These are phyloP conservation scores for Tolypeutes matacus DNA, from an alignment of 2,797 vertebrate species.

Conservation along the genomic window DNA sequence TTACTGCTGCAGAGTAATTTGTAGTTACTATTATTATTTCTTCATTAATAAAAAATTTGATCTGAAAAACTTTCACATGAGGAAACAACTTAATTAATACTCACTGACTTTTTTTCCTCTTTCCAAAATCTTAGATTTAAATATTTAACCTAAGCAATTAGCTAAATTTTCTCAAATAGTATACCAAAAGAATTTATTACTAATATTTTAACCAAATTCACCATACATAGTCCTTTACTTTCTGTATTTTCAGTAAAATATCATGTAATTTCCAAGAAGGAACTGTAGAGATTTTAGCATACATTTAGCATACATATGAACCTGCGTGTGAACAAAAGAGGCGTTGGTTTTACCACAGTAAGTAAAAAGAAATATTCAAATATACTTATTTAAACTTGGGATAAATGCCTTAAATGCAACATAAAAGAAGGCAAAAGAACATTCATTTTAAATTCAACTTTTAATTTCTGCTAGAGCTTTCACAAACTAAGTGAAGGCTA, in stretches of 20 bases:
- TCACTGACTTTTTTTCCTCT: constrained; percentile 25
- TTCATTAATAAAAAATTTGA: constrained; percentile 31
- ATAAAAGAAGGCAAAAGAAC: constrained; percentile 40
- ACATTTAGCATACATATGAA: constrained; percentile 45
- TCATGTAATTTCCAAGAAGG: constrained; percentile 10
- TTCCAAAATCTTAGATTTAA: constrained; percentile 6
- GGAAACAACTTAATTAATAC: constrained; percentile 40
- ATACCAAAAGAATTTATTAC: constrained; percentile 17
- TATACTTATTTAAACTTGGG: constrained; percentile 47
- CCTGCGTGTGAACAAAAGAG: constrained; percentile 11
- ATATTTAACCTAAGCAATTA: constrained; percentile 19
- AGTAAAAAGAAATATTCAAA: constrained; percentile 45
- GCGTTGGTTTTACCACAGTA: background rate
- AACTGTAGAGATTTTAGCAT: constrained; percentile 27
- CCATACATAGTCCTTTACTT: background rate
- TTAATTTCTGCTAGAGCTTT: constrained; percentile 56
- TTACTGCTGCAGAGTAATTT: constrained; percentile 16
- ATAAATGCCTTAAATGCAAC: constrained; percentile 6
- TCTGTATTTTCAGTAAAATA: constrained; percentile 56
- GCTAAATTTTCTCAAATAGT: constrained; percentile 35
- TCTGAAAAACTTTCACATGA: constrained; percentile 24
- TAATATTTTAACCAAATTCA: constrained; percentile 56
- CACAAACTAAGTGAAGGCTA: background rate
- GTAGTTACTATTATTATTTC: constrained; percentile 18
- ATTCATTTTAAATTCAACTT: constrained; percentile 55